These are phyloP conservation scores for Phycodurus eques DNA, from an alignment of 2,113 vertebrate genomes.

Conservation along the genomic window DNA sequence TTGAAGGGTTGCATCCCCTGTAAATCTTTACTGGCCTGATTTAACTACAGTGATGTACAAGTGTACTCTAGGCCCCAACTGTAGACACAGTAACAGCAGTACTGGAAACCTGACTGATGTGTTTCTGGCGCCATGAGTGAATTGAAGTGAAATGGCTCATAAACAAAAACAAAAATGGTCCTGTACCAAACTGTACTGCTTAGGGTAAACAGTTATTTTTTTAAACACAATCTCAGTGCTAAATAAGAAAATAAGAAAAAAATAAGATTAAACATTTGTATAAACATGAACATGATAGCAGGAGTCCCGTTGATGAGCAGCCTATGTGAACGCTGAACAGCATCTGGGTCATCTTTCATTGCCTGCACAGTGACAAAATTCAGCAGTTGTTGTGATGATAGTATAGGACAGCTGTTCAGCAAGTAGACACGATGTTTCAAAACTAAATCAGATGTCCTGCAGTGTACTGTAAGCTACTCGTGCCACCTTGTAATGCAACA, in stretches of 20 bases:
- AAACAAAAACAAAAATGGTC: not conserved
- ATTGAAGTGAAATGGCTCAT: not conserved
- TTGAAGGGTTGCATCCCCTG: not conserved
- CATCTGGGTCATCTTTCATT: too few species aligned
- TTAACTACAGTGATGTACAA: not conserved
- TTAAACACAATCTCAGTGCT: not conserved
- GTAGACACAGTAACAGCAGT: not conserved
- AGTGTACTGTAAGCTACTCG: not conserved
- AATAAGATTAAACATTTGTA: not conserved
- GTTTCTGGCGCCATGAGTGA: not conserved
- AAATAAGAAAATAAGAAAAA: too few species aligned
- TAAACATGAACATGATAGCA: not conserved
- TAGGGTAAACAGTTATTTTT: not conserved
- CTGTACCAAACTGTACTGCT: not conserved
- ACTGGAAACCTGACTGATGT: not conserved
- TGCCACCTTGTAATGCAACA: not conserved
- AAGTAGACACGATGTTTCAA: not conserved
- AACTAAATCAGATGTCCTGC: not conserved
- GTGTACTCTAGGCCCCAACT: not conserved
- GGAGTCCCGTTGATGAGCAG: not conserved
- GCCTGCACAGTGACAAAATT: not conserved
- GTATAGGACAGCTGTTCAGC: not conserved
- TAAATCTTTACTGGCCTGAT: conserved; percentile 5
- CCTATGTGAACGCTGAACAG: not conserved
- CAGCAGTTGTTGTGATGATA: not conserved